A percentile compares a stretch with the other conserved stretches of the same genome.
These are phyloP conservation scores for Brenthis hecate DNA, from an alignment of 2,888 invertebrate species.

Conservation along the genomic window DNA sequence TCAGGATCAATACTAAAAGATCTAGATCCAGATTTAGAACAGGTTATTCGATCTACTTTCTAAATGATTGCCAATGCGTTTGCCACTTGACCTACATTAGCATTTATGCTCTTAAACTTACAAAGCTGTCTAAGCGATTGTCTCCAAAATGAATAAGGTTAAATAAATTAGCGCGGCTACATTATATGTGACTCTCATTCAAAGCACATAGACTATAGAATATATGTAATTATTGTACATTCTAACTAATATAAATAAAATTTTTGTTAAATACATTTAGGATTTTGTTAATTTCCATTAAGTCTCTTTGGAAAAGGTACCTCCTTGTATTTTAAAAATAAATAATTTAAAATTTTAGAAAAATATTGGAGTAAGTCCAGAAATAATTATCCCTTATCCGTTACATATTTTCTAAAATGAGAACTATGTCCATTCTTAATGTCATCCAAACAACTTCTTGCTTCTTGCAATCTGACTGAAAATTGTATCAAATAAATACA, in stretches of 20 bases:
- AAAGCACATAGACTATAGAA: no score
- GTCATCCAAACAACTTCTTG: no score
- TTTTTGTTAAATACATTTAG: no score
- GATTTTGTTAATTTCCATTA: no score
- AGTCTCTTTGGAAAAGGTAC: no score
- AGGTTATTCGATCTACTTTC: conserved; percentile 47
- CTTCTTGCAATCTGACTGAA: background rate
- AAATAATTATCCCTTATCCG: no score
- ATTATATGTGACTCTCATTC: background rate
- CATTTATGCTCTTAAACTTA: conserved; percentile 33
- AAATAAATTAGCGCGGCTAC: conserved; percentile 4
- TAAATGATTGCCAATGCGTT: conserved; percentile 46
- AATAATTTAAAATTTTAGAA: no score
- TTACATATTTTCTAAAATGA: no score
- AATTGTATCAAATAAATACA: background rate
- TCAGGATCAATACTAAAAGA: conserved; percentile 13
- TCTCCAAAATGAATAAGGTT: conserved; percentile 30
- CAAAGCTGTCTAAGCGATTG: conserved; percentile 17
- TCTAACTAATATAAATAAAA: no score
- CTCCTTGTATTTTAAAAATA: no score
- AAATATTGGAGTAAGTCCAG: no score
- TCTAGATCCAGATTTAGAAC: conserved; percentile 44
- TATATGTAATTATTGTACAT: no score
- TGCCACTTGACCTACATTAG: conserved; percentile 47
- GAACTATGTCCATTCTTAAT: background rate